Base-by-base conservation (phyloP, 2,113 vertebrate genomes). In the Tor tambroides region DNA sequence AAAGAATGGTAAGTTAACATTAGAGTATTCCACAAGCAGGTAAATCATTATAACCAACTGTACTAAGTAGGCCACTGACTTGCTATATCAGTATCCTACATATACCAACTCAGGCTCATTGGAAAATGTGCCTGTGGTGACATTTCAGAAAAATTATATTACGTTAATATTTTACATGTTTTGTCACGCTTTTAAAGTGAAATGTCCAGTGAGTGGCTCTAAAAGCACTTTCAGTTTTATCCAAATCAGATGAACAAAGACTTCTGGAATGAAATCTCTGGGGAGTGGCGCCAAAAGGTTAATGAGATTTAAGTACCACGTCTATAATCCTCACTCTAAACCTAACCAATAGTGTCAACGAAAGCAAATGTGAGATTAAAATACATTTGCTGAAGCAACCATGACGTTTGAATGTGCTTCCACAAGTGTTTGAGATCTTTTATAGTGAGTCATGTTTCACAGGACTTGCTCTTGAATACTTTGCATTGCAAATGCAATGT, bases 1-100 rank as follows among this genome's bases (percentile, higher is more conserved):
- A 91, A 97, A 95, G 89, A 99, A 96, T 0, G 98, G 98, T 99
- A 90, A 78, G 97, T 96, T 80, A 7, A 17, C 0, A 19, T 11
- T 74, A 12, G 71, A 85, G 11, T 63, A 43, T 35, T 11, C n/a
- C 30, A 54, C 1, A 38, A 5, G 19, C 30, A 82, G 59, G 14
- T 32, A 21, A 41, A 41, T n/a, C 35, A 72, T 41, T 72, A 72
- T 5, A 12, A 72, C 21, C 21, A 41, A 74, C 35, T 71, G 21
- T 74, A 6, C 5, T 1, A 23, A 41, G 69, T 41, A 41, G 35
- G 71, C 71, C 69, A 38, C 9, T 38, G 32, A 72, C 32, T 38
- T 71, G 32, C 17, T 71, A 71, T 35, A 35, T 71, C 17, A 21
- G 17, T 71, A 35, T 19, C 30, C 19, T 72, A 72, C 69, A 38